Percentiles rank a stretch among this genome's conserved stretches.
Evolutionary conservation across 2,113 vertebrate species (phyloP).

Genomic region (Solea solea): DNA sequence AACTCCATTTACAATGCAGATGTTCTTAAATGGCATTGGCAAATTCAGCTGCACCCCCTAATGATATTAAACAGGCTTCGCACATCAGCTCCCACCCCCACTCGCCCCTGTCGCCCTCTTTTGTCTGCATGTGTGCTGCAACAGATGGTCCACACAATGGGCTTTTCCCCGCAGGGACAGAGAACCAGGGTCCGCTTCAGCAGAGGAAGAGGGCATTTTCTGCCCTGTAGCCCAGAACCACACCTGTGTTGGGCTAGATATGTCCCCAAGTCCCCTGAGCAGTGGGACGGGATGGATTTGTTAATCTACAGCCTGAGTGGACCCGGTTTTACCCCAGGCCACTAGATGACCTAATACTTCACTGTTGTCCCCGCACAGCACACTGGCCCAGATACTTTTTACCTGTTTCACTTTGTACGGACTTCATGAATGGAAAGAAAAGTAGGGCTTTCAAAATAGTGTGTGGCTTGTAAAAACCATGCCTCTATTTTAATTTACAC

Average conservation of each 20-base stretch:
- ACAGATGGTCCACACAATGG: slow-evolving; percentile 75
- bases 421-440: slow-evolving; percentile 4
- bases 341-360: slow-evolving; percentile 62
- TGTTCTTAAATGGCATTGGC: slow-evolving; percentile 61
- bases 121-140: slow-evolving; percentile 55
- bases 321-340: slow-evolving; percentile 63
- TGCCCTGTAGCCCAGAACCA: slow-evolving; percentile 57
- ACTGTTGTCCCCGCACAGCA: slow-evolving; percentile 47
- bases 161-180: slow-evolving; percentile 49
- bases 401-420: slow-evolving; percentile 39
- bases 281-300: slow-evolving; percentile 54
- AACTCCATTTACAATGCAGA: slow-evolving; percentile 59
- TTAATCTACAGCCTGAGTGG: slow-evolving; percentile 64
- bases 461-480: neutral
- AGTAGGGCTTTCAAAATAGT: slow-evolving; percentile 1
- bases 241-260: slow-evolving; percentile 63
- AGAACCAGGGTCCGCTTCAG: slow-evolving; percentile 31
- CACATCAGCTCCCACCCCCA: slow-evolving; percentile 49
- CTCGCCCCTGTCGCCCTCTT: slow-evolving; percentile 35
- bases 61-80: slow-evolving; percentile 69
- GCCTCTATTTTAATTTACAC: neutral
- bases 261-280: slow-evolving; percentile 51
- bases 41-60: slow-evolving; percentile 66
- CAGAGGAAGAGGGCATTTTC: slow-evolving; percentile 51
- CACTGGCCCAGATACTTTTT: slow-evolving; percentile 63